Percentiles rank a stretch among this genome's conserved stretches.
phyloP scores from a whole-genome alignment of 1,140 invertebrate genomes.

The Metaphire vulgaris region DNA sequence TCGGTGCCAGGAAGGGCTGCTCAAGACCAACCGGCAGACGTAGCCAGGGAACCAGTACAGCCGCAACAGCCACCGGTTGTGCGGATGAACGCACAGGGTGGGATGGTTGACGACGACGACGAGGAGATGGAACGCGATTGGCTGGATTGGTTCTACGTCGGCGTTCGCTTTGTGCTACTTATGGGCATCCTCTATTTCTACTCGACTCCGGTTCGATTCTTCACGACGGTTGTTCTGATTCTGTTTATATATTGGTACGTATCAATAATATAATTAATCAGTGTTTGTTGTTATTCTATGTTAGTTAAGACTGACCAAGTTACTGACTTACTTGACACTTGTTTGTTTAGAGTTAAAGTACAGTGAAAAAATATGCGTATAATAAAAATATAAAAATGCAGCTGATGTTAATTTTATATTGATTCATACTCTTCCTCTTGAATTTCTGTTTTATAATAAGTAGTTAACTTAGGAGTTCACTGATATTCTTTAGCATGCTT shows the following conservation, averaged over 20 bases:
- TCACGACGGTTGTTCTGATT: neutral
- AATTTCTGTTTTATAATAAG: no score
- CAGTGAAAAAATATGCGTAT: neutral
- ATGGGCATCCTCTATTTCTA: slow-evolving; percentile 25
- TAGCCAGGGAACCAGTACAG: no score
- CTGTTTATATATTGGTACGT: neutral
- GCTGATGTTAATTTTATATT: no score
- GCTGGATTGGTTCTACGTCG: slow-evolving; percentile 20
- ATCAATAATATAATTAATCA: neutral
- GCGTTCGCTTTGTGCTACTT: slow-evolving; percentile 9
- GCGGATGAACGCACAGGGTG: slow-evolving; percentile 20
- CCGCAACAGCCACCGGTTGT: slow-evolving; percentile 7
- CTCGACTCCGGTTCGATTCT: slow-evolving; percentile 12
- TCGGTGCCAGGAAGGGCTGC: neutral
- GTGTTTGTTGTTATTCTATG: no score
- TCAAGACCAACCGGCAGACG: neutral
- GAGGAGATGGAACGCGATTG: slow-evolving; percentile 13
- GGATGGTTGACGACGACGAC: slow-evolving; percentile 11
- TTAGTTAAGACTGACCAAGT: no score
- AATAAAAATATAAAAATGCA: no score
- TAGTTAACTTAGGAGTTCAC: no score
- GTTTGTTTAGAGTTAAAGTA: neutral
- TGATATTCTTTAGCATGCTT: no score
- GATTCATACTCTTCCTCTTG: no score
- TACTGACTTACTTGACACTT: neutral